Conservation (phyloP, 2,888 invertebrate genomes). For the Hofmannophila pseudospretella region DNA sequence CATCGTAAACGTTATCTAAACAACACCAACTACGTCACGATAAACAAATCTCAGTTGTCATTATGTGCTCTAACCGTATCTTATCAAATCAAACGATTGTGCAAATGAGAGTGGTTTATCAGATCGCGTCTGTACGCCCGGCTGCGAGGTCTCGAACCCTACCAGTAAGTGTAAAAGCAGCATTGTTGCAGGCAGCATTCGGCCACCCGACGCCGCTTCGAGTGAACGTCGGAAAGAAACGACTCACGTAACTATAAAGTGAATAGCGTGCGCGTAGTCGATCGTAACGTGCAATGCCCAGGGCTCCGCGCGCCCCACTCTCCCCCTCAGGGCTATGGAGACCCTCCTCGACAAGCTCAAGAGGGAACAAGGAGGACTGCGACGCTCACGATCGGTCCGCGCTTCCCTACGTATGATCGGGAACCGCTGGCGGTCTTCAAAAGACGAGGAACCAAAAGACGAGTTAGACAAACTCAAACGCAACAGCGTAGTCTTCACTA, state of each 20-base stretch:
- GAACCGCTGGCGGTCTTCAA: slow-evolving; percentile 76
- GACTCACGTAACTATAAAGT: slow-evolving; percentile 69
- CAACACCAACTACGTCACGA: slow-evolving; percentile 45
- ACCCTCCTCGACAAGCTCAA: slow-evolving; percentile 72
- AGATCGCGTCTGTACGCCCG: slow-evolving; percentile 35
- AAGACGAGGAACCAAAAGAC: slow-evolving; percentile 54
- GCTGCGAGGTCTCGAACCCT: slow-evolving; percentile 53
- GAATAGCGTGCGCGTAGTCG: slow-evolving; percentile 72
- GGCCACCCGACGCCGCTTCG: slow-evolving; percentile 55
- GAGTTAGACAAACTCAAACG: slow-evolving; percentile 52
- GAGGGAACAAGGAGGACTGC: slow-evolving; percentile 70
- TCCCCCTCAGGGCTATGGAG: slow-evolving; percentile 72
- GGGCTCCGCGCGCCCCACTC: slow-evolving; percentile 54
- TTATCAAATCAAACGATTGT: slow-evolving; percentile 68
- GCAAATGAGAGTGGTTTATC: slow-evolving; percentile 69
- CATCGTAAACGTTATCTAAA: slow-evolving; percentile 16
- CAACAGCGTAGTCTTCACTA: slow-evolving; percentile 53
- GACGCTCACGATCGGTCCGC: slow-evolving; percentile 83
- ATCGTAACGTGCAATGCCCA: slow-evolving; percentile 70
- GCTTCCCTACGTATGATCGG: slow-evolving; percentile 83
- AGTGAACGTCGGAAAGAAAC: slow-evolving; percentile 68
- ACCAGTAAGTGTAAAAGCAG: slow-evolving; percentile 50
- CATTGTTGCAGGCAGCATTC: slow-evolving; percentile 63
- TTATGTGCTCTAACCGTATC: slow-evolving; percentile 58
- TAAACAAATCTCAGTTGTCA: slow-evolving; percentile 63